Base-by-base conservation (phyloP, 2,113 vertebrate genomes). In the Ornithorhynchus anatinus region DNA sequence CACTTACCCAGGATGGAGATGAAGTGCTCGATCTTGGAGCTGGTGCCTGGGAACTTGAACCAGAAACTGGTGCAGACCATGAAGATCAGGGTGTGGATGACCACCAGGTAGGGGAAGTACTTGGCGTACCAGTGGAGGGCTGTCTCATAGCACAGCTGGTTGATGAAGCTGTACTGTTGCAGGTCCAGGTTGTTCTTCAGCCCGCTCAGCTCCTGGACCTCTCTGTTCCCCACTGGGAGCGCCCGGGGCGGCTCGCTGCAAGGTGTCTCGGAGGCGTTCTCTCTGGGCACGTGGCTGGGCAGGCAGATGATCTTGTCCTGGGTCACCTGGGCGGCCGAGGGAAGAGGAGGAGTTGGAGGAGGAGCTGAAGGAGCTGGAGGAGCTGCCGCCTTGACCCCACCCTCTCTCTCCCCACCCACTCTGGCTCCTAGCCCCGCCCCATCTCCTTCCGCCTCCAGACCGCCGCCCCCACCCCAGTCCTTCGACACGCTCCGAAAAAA, bases 31-130 rank as follows among this genome's bases (percentile, higher is more conserved):
- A 97, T 95, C 89, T 97, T 97, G 32, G 96, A 97, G 7, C 95
- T 96, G 0, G 96, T 97, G 36, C 95, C 94, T 0, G 96, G 96
- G 70, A 96, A 97, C 75, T 97, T 97, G 86, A 97, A 97, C 96
- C 96, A 97, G 84, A 97, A 97, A 61, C 94, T 95, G 80, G 95
- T 95, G 25, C 94, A 95, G 32, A 96, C 91, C 93, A 97, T 96
- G 81, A 97, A 97, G 70, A 96, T 88, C 75, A 97, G 87, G 0
- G 95, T 96, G 82, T 97, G 96, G 69, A 97, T 95, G 75, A 97
- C 86, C 1, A 96, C 95, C 0, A 97, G 90, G 82, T 97, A 97
- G 0, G 96, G 96, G 72, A 97, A 97, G 87, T 93, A 97, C 82
- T 97, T 97, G 27, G 95, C 95, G 0, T 94, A 97, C 96, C 96